Percentiles rank a stretch among this genome's conserved stretches.
Evolutionary conservation across 2,797 vertebrate genomes (phyloP).

Genomic region (Naso thynnoides): DNA sequence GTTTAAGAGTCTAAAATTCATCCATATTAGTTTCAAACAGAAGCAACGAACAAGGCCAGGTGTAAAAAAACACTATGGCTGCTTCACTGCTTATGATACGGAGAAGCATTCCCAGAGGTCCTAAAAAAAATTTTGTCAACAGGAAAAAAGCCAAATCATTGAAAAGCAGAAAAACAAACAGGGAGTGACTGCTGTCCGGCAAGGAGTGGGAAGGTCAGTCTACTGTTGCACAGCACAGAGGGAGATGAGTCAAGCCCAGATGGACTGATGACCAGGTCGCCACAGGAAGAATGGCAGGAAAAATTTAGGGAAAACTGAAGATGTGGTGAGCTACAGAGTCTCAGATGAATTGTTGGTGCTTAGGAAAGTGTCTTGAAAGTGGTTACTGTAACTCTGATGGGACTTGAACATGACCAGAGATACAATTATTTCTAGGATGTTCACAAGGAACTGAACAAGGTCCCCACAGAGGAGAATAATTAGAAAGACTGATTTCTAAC

Average conservation of each 20-base stretch:
- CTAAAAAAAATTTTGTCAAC: not conserved
- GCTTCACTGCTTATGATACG: too few species aligned
- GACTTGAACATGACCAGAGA: conserved; percentile 15
- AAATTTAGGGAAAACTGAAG: not conserved
- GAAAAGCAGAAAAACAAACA: not conserved
- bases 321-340: conserved; percentile 19
- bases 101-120: not conserved
- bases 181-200: conserved; percentile 21
- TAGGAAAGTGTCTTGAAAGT: conserved; percentile 11
- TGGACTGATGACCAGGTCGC: conserved; percentile 62
- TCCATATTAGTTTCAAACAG: not conserved
- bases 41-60: not conserved
- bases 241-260: conserved; percentile 67
- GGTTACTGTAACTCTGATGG: conserved; percentile 22
- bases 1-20: not conserved
- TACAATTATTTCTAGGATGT: conserved; percentile 19
- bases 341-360: conserved; percentile 20
- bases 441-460: not conserved
- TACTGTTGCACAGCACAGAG: conserved; percentile 48
- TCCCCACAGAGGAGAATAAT: conserved; percentile 2
- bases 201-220: conserved; percentile 54
- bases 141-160: not conserved
- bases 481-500: not conserved
- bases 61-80: not conserved
- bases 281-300: conserved; percentile 27